Evolutionary conservation across 2,888 invertebrate genomes (phyloP).

Genomic region (Leptinotarsa rubiginosa): DNA sequence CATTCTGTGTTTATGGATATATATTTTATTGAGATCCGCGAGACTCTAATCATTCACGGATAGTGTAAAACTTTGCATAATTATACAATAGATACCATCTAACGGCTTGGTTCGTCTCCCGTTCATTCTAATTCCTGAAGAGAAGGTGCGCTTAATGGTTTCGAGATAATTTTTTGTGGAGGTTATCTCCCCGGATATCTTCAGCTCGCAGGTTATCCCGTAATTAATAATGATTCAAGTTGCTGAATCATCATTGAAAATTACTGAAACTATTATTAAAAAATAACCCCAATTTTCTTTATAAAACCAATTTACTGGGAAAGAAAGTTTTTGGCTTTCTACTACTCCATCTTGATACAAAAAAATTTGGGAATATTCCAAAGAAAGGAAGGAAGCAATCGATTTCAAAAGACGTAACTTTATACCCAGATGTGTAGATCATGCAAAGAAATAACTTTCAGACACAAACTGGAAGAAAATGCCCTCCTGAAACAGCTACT

Average conservation of each 20-base stretch:
- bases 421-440: too few relatives aligned
- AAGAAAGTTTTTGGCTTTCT: too few relatives aligned
- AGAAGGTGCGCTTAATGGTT: conserved; percentile 34
- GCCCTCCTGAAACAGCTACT: too few relatives aligned
- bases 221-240: not conserved
- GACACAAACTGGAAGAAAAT: too few relatives aligned
- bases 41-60: conserved; percentile 53
- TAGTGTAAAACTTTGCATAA: conserved; percentile 46
- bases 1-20: conserved; percentile 59
- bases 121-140: conserved; percentile 47
- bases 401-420: too few relatives aligned
- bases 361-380: too few relatives aligned
- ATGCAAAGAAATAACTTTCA: too few relatives aligned
- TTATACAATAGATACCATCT: conserved; percentile 49
- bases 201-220: not conserved
- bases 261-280: too few relatives aligned
- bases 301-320: too few relatives aligned
- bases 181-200: not conserved
- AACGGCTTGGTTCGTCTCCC: conserved; percentile 40
- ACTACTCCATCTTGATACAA: too few relatives aligned
- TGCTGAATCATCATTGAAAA: not conserved
- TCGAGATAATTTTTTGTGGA: not conserved
- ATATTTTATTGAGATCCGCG: conserved; percentile 56
- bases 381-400: too few relatives aligned
- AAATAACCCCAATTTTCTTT: too few relatives aligned